Evolutionary conservation across 1,140 invertebrate species (phyloP).

Genomic region (Leptestheria dahalacensis): DNA sequence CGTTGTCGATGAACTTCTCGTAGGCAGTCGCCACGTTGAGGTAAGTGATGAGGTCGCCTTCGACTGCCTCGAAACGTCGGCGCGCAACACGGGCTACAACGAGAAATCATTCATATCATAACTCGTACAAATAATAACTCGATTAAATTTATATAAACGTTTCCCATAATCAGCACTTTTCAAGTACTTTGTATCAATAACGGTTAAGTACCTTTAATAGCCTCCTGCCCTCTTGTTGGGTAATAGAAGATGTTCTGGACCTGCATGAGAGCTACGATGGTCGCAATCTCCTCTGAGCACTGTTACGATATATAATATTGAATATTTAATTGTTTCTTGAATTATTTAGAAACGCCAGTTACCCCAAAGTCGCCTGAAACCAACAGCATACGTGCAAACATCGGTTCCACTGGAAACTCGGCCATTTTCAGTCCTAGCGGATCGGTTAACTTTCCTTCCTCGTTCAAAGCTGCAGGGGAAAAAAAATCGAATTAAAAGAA

Average conservation of each 20-base stretch:
- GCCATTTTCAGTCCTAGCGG: slow-evolving; percentile 74
- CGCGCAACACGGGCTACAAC: slow-evolving; percentile 42
- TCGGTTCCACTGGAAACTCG: slow-evolving; percentile 78
- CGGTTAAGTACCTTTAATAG: slow-evolving; percentile 40
- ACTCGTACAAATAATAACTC: not conserved
- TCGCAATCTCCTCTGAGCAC: slow-evolving; percentile 75
- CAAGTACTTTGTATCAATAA: no score
- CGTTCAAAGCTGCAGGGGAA: slow-evolving; percentile 50
- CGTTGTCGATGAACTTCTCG: slow-evolving; percentile 52
- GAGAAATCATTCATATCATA: not conserved
- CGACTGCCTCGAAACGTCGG: slow-evolving; percentile 72
- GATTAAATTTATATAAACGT: not conserved
- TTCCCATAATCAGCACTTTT: no score
- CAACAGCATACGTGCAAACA: slow-evolving; percentile 75
- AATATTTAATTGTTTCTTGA: no score
- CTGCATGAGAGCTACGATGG: slow-evolving; percentile 80
- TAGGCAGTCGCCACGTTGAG: slow-evolving; percentile 58
- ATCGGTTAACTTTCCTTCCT: slow-evolving; percentile 58
- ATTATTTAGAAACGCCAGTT: slow-evolving; percentile 1
- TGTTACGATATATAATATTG: no score
- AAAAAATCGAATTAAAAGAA: not conserved
- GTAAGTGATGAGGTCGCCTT: slow-evolving; percentile 87
- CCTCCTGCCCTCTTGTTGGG: slow-evolving; percentile 44
- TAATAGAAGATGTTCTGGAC: slow-evolving; percentile 75
- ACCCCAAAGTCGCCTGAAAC: slow-evolving; percentile 41